Percentiles rank a stretch among this genome's conserved stretches.
Conservation (phyloP, 2,113 vertebrate species). For the Alces alces region DNA sequence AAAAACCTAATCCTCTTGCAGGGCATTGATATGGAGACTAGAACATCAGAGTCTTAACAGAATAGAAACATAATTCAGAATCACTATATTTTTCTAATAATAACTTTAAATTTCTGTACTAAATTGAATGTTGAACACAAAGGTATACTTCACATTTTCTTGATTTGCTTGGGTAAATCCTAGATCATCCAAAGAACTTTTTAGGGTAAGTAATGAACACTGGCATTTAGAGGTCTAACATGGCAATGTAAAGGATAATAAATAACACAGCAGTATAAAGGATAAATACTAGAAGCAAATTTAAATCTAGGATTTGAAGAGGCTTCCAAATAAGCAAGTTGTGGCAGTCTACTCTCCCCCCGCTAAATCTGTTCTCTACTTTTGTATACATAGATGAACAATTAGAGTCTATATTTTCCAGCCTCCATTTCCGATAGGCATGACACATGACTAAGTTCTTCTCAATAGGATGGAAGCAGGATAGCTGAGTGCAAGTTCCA, state of each 20-base stretch:
- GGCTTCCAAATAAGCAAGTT: not conserved
- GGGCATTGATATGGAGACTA: constrained; percentile 9
- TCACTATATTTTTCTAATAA: constrained; percentile 1
- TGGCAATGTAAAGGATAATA: not conserved
- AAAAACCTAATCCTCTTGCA: constrained; percentile 39
- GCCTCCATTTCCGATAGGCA: not conserved
- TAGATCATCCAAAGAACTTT: constrained; percentile 11
- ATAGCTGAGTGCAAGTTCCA: not conserved
- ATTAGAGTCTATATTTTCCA: not conserved
- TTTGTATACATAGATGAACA: not conserved
- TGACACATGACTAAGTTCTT: not conserved
- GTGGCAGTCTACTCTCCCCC: not conserved
- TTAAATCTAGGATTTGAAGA: constrained; percentile 1
- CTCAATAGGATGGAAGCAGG: not conserved
- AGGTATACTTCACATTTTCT: constrained; percentile 6
- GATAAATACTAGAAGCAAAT: not conserved
- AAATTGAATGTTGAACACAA: not conserved
- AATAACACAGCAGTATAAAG: not conserved
- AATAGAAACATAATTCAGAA: constrained; percentile 7
- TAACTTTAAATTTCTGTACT: constrained; percentile 1
- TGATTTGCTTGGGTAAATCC: not conserved
- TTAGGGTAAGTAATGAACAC: not conserved
- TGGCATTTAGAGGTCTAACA: not conserved
- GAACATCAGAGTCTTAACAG: not conserved
- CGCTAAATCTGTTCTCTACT: not conserved